Evolutionary conservation across 2,113 vertebrate species (phyloP).

Genomic region (Garra rufa): DNA sequence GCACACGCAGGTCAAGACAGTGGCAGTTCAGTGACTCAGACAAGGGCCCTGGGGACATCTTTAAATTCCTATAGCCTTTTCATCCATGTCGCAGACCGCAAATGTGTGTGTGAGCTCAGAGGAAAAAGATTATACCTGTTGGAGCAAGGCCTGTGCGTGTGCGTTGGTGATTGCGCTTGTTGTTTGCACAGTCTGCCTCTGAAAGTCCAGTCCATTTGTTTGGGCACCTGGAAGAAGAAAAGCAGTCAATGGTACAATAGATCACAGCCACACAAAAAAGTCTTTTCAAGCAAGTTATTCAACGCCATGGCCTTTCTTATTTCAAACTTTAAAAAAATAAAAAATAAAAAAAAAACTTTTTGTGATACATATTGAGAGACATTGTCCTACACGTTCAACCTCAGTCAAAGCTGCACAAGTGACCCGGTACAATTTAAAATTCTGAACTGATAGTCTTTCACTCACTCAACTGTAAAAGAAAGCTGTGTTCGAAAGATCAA

Average conservation of each 20-base stretch:
- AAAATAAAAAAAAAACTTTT: neutral
- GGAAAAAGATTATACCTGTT: slow-evolving; percentile 84
- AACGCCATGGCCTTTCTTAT: slow-evolving; percentile 40
- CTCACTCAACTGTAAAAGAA: slow-evolving; percentile 14
- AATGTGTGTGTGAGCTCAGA: slow-evolving; percentile 9
- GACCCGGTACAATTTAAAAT: neutral
- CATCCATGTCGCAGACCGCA: slow-evolving; percentile 26
- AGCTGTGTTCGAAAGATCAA: neutral
- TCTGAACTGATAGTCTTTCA: neutral
- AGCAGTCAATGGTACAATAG: slow-evolving; percentile 44
- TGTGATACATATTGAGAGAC: slow-evolving; percentile 40
- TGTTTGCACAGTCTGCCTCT: slow-evolving; percentile 91
- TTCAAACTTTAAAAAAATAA: neutral
- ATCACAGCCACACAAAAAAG: slow-evolving; percentile 45
- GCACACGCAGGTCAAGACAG: slow-evolving; percentile 30
- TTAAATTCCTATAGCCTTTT: slow-evolving; percentile 50
- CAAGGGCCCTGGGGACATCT: slow-evolving; percentile 46
- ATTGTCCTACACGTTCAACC: slow-evolving; percentile 6
- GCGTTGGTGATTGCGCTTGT: slow-evolving; percentile 94
- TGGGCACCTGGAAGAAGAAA: slow-evolving; percentile 84
- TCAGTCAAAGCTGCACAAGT: slow-evolving; percentile 7
- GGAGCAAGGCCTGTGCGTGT: slow-evolving; percentile 97
- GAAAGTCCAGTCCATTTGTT: slow-evolving; percentile 98
- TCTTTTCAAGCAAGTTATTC: slow-evolving; percentile 43
- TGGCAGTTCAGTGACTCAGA: slow-evolving; percentile 39